Conservation (phyloP, 2,113 vertebrate genomes). For the Danio rerio region GRCz12tu NC_133193.1:12020001-12020500, state of each 20-base stretch:
- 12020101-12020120: background rate
- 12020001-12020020: background rate
- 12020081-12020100: background rate
- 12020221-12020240: conserved; percentile 13
- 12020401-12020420: background rate
- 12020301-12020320: background rate
- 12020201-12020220: background rate
- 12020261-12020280: background rate
- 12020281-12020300: conserved; percentile 41
- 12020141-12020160: conserved; percentile 13
- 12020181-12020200: background rate
- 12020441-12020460: background rate
- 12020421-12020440: no score
- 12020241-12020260: conserved; percentile 6
- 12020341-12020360: conserved; percentile 44
- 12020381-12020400: background rate
- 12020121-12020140: background rate
- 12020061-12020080: background rate
- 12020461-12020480: background rate
- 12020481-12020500: background rate
- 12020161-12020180: conserved; percentile 16
- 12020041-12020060: background rate
- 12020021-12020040: background rate
- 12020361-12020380: background rate
- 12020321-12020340: background rate